A percentile compares a stretch with the other conserved stretches of the same genome.
These are phyloP conservation scores for Scolopax mira DNA, from an alignment of 2,113 vertebrate species.

Conservation along the genomic window DNA sequence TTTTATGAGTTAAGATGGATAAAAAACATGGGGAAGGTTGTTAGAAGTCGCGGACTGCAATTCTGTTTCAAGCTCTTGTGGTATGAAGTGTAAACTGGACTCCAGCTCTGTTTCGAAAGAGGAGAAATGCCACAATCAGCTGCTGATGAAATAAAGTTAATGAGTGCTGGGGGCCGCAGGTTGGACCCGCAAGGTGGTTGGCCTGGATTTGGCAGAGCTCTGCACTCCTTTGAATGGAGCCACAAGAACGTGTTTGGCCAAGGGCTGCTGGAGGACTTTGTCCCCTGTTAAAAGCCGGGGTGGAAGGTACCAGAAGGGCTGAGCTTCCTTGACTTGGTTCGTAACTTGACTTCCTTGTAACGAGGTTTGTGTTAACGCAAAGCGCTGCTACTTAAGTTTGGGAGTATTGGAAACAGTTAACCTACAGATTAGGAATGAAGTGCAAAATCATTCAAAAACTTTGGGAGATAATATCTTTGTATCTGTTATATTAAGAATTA, in stretches of 20 bases:
- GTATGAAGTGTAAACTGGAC: not conserved
- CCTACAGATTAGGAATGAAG: not conserved
- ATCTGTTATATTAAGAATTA: not conserved
- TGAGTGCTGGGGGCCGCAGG: not conserved
- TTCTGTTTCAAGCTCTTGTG: not conserved
- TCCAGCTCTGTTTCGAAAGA: not conserved
- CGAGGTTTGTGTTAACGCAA: accelerated
- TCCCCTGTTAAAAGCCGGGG: not conserved
- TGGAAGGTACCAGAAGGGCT: not conserved
- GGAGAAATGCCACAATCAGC: not conserved
- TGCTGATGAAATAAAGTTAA: not conserved
- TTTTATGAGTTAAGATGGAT: not conserved
- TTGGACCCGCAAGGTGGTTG: not conserved
- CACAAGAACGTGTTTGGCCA: not conserved
- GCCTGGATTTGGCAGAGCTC: not conserved
- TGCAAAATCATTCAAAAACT: not conserved
- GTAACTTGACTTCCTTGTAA: not conserved
- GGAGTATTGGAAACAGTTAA: not conserved
- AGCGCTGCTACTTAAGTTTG: not conserved
- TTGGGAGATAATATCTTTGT: accelerated
- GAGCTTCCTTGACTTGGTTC: not conserved
- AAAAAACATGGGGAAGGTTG: not conserved
- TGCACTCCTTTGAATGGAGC: accelerated
- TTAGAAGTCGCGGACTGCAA: not conserved
- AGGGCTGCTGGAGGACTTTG: not conserved